Conservation (phyloP, 2,797 vertebrate genomes). For the Dendrocincla fuliginosa region DNA sequence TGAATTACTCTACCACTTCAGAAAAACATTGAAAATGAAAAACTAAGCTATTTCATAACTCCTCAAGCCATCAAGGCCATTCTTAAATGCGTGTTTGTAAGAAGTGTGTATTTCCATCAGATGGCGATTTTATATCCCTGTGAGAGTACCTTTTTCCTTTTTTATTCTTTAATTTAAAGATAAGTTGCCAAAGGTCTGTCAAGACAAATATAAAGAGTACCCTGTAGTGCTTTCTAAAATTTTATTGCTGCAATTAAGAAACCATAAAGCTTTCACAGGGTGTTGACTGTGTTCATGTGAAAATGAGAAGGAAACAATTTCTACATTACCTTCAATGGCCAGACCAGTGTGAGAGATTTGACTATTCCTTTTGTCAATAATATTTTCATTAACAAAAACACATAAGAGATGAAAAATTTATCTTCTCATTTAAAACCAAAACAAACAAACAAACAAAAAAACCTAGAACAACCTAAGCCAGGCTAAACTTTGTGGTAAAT, state of each 20-base stretch:
- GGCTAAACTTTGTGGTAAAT: neutral
- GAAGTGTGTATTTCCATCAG: neutral
- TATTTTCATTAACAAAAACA: constrained; percentile 28
- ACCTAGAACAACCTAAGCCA: neutral
- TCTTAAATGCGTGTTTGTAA: neutral
- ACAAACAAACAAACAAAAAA: no score
- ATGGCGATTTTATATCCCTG: neutral
- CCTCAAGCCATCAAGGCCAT: neutral
- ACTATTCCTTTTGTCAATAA: constrained; percentile 19
- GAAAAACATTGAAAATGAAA: neutral
- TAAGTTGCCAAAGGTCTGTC: neutral
- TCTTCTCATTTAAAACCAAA: neutral
- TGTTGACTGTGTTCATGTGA: neutral
- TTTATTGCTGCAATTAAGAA: constrained; percentile 42
- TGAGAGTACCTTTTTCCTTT: neutral
- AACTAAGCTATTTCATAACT: neutral
- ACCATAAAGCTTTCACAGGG: constrained; percentile 7
- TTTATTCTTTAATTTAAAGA: neutral
- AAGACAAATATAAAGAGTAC: neutral
- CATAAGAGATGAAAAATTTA: neutral
- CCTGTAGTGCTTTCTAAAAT: constrained; percentile 20
- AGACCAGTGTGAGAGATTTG: constrained; percentile 27
- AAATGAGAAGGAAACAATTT: constrained; percentile 2
- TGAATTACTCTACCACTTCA: neutral
- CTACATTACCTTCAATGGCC: neutral